phyloP scores from a whole-genome alignment of 2,888 invertebrate species.

The Amblyjoppa proteus region DNA sequence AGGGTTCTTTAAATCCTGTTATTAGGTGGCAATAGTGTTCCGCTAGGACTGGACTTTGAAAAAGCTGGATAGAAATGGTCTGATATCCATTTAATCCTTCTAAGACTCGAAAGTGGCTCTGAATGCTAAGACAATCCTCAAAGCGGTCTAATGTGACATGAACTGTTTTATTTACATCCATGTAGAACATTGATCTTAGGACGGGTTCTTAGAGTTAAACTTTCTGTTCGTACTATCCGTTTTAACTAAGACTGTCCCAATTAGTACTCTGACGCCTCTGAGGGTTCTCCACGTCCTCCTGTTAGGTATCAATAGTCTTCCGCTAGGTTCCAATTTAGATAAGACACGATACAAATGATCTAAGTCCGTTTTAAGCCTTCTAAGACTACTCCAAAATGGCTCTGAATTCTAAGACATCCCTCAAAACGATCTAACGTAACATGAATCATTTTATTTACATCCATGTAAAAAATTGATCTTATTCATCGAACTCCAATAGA shows the following conservation, averaged over 20 bases:
- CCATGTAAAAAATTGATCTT: not conserved
- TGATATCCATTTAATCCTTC: not conserved
- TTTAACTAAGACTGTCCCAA: not conserved
- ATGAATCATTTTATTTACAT: not conserved
- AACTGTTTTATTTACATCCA: not conserved
- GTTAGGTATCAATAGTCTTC: not conserved
- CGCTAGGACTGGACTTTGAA: not conserved
- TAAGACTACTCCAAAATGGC: not conserved
- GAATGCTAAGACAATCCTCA: too few species aligned
- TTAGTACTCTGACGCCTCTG: not conserved
- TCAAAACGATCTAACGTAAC: not conserved
- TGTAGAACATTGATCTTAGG: not conserved
- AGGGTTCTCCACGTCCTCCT: not conserved
- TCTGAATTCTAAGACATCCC: not conserved
- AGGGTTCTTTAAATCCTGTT: too few species aligned
- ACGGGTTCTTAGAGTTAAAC: too few species aligned
- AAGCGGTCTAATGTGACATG: too few species aligned
- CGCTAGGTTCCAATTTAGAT: not conserved
- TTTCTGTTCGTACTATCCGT: too few species aligned
- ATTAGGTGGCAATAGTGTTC: not conserved
- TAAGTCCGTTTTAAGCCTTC: conserved; percentile 11
- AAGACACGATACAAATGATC: not conserved
- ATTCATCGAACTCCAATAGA: not conserved
- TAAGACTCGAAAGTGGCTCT: not conserved
- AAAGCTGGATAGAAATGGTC: not conserved